These are phyloP conservation scores for Catonia carolina DNA, from an alignment of 2,888 invertebrate genomes.

Conservation along the genomic window DNA sequence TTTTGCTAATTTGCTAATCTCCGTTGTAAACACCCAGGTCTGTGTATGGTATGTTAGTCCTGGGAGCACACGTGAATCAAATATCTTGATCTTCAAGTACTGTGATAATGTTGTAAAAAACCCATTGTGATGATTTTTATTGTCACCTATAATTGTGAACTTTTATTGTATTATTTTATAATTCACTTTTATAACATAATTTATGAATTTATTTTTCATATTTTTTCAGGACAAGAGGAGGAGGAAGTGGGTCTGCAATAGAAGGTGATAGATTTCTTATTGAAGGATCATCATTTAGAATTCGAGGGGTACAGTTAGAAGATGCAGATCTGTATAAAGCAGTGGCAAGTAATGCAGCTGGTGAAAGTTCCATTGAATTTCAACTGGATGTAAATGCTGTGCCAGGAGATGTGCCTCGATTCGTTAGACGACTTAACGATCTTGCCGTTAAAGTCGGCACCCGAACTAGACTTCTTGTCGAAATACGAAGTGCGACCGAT, in stretches of 20 bases:
- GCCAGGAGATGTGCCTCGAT: slow-evolving; percentile 61
- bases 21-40: no score
- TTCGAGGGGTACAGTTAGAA: slow-evolving; percentile 52
- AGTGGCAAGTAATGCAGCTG: slow-evolving; percentile 51
- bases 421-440: slow-evolving; percentile 76
- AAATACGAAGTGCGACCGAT: slow-evolving; percentile 71
- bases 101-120: no score
- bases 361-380: slow-evolving; percentile 43
- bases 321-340: slow-evolving; percentile 72
- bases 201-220: no score
- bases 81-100: no score
- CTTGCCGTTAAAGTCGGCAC: slow-evolving; percentile 86
- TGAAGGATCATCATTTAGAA: slow-evolving; percentile 38
- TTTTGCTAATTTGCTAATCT: no score
- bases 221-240: slow-evolving; percentile 22
- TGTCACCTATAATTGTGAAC: no score
- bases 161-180: no score
- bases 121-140: no score
- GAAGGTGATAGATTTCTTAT: slow-evolving; percentile 58
- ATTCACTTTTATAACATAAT: no score
- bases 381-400: slow-evolving; percentile 54
- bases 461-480: slow-evolving; percentile 74
- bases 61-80: no score
- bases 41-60: no score
- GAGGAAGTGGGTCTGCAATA: slow-evolving; percentile 46